These are phyloP conservation scores for Trichacis sp. DNA, from an alignment of 2,888 invertebrate species.

Conservation along the genomic window DNA sequence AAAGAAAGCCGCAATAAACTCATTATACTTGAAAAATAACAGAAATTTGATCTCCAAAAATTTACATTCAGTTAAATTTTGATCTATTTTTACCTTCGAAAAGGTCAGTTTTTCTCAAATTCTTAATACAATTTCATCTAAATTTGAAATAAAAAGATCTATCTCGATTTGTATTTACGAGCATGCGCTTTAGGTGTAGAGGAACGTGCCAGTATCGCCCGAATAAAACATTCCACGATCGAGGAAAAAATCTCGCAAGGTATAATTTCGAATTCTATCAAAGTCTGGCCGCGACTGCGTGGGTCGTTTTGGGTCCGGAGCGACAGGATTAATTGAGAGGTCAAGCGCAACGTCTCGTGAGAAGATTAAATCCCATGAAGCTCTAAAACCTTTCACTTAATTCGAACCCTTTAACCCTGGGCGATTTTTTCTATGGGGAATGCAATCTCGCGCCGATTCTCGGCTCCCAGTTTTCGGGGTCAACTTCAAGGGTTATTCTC, in stretches of 20 bases:
- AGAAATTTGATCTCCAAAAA: too few species aligned
- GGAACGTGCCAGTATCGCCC: too few species aligned
- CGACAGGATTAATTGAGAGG: conserved; percentile 10
- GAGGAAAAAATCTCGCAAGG: neutral
- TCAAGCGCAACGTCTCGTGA: conserved; percentile 8
- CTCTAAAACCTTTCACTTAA: conserved; percentile 4
- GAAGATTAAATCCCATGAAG: conserved; percentile 7
- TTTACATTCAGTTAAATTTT: too few species aligned
- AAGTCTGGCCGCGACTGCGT: neutral
- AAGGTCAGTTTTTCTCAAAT: too few species aligned
- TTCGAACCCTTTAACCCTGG: neutral
- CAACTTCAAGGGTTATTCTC: neutral
- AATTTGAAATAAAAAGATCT: too few species aligned
- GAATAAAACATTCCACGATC: neutral
- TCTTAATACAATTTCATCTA: too few species aligned
- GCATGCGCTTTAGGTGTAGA: too few species aligned
- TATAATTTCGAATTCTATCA: neutral
- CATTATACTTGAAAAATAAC: too few species aligned
- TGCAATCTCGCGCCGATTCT: neutral
- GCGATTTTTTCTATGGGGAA: neutral
- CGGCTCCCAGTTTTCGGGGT: neutral
- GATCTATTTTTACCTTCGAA: too few species aligned
- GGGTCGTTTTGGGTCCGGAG: neutral
- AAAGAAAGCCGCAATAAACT: too few species aligned
- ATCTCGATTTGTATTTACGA: too few species aligned